Evolutionary conservation across 2,888 invertebrate genomes (phyloP).

Genomic region (Melolontha melolontha): DNA sequence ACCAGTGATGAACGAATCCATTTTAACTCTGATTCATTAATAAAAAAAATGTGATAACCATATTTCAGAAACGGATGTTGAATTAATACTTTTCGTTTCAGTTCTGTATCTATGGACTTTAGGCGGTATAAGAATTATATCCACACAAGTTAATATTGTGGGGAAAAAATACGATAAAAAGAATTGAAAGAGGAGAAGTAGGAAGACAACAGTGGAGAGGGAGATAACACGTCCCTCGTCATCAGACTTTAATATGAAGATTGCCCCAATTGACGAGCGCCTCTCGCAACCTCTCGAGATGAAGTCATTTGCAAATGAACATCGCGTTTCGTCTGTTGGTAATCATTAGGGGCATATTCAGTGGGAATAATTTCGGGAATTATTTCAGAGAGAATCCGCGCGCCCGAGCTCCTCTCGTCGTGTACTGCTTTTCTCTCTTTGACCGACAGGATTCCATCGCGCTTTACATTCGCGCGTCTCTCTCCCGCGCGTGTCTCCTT

Average conservation of each 20-base stretch:
- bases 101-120: too few species aligned
- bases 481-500: constrained; percentile 14
- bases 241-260: constrained; percentile 62
- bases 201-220: too few species aligned
- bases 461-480: neutral
- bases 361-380: constrained; percentile 64
- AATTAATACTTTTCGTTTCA: too few species aligned
- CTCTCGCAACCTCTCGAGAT: constrained; percentile 56
- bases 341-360: constrained; percentile 66
- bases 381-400: constrained; percentile 56
- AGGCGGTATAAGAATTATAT: too few species aligned
- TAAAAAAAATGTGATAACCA: too few species aligned
- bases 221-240: too few species aligned
- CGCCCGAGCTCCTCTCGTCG: constrained; percentile 40
- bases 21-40: too few species aligned
- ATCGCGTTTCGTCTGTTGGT: constrained; percentile 61
- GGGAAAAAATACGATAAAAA: too few species aligned
- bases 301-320: constrained; percentile 67
- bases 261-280: constrained; percentile 63
- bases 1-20: too few species aligned
- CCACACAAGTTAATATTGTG: too few species aligned
- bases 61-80: too few species aligned
- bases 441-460: neutral
- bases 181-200: too few species aligned
- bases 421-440: constrained; percentile 34